Evolutionary conservation across 2,797 vertebrate genomes (phyloP).

Genomic region (Pteropus rufus): DNA sequence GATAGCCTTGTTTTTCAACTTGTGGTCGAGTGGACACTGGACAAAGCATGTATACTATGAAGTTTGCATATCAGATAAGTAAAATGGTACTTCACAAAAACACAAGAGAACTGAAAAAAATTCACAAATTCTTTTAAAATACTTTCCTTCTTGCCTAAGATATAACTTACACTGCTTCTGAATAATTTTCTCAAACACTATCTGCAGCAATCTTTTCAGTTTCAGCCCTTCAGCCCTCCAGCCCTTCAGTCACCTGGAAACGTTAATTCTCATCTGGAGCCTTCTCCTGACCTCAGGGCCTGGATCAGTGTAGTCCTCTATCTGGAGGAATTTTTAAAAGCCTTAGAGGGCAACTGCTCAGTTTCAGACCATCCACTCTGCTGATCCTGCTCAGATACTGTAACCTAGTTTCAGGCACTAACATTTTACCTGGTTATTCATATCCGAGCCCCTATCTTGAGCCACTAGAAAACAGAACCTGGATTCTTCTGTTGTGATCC

Average conservation of each 20-base stretch:
- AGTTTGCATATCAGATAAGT: not conserved
- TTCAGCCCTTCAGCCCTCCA: not conserved
- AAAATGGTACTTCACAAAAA: not conserved
- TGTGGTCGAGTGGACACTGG: not conserved
- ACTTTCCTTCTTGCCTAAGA: constrained; percentile 28
- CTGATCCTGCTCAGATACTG: not conserved
- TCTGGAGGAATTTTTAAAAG: constrained; percentile 37
- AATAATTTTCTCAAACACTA: constrained; percentile 35
- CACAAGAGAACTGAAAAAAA: not conserved
- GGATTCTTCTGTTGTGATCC: not conserved
- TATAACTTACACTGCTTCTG: not conserved
- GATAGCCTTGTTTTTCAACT: not conserved
- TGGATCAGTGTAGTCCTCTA: not conserved
- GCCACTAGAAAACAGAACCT: not conserved
- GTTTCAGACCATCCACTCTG: not conserved
- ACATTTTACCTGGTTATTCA: constrained; percentile 50
- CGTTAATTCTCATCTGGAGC: not conserved
- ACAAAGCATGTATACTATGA: not conserved
- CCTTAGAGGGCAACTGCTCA: not conserved
- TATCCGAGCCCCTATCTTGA: not conserved
- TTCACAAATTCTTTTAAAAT: not conserved
- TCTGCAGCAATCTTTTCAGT: not conserved
- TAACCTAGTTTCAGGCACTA: constrained; percentile 43
- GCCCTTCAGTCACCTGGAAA: not conserved
- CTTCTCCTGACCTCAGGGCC: not conserved